Conservation (phyloP, 2,113 vertebrate species). For the Forbesichthys papilliferus region DNA sequence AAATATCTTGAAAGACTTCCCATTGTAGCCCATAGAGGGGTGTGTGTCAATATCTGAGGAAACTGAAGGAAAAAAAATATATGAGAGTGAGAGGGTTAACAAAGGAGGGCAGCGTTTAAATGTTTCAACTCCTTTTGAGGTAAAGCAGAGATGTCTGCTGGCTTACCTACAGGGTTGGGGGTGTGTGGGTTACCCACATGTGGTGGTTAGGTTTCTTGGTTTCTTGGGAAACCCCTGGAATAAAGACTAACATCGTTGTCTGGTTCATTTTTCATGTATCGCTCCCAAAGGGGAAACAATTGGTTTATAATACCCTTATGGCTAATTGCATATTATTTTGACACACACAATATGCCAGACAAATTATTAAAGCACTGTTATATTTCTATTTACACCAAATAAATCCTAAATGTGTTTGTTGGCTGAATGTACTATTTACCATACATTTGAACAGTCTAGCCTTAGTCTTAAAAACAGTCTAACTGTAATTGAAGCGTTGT, state of each 20-base stretch:
- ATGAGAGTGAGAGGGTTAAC: constrained; percentile 10
- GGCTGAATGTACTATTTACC: constrained; percentile 21
- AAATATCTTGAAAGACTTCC: constrained; percentile 69
- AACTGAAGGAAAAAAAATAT: background rate
- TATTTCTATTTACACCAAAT: constrained; percentile 32
- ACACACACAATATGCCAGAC: constrained; percentile 1
- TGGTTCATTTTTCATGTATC: constrained; percentile 20
- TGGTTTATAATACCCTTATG: constrained; percentile 22
- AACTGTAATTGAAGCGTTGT: too few relatives aligned
- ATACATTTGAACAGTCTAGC: constrained; percentile 27
- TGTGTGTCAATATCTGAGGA: constrained; percentile 49
- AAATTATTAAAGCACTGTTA: constrained; percentile 44
- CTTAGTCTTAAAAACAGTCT: constrained; percentile 19
- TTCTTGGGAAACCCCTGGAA: constrained; percentile 54
- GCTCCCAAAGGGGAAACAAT: constrained; percentile 15
- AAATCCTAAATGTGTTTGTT: constrained; percentile 42
- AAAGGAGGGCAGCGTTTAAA: constrained; percentile 25
- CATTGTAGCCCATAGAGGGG: constrained; percentile 29
- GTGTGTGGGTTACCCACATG: constrained; percentile 53
- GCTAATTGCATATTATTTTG: constrained; percentile 29
- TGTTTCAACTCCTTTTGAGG: constrained; percentile 59
- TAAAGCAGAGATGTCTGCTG: constrained; percentile 64
- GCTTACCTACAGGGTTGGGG: constrained; percentile 53
- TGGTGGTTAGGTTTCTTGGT: constrained; percentile 37
- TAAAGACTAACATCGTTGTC: constrained; percentile 20